Base-by-base conservation (phyloP, 2,888 invertebrate genomes). In the Shargacucullia verbasci region DNA sequence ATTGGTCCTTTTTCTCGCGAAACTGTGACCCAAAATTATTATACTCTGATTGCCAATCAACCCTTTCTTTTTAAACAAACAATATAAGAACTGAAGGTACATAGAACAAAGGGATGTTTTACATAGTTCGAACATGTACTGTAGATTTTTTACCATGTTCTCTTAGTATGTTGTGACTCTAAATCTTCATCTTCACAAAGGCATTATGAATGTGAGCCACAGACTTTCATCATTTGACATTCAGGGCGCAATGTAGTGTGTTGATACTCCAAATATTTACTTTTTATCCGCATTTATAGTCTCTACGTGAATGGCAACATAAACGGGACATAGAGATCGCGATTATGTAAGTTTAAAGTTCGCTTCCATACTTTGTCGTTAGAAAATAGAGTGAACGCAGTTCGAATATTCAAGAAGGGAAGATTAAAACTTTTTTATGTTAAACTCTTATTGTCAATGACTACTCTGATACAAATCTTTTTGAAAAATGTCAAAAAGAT, bases 231-330 rank as follows among this genome's bases (percentile, higher is more conserved):
- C 43, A 64, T 46, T 71, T 71, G 43, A 58, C 33, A 71, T 71
- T 71, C 70, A 55, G 44, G 14, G 11, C 64, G 45, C 56, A 64
- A 13, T 59, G 46, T 60, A 39, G 43, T 31, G 35, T 60, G 53
- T 64, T 67, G 31, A 40, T 67, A 70, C 49, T 62, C 49, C 14
- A 68, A 68, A 71, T 68, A 71, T 59, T 54, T 46, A 63, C 60
- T 60, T 64, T 71, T 68, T 64, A 71, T 68, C 55, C 56, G 41
- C 68, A 71, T 71, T 71, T 71, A 71, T 60, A 49, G 50, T 48
- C 35, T 35, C 31, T 48, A 64, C 71, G 71, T 69, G 71, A n/a
- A 68, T 50, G n/a, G 58, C 69, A 60, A 60, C 45, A 56, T 39
- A 47, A 45, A 41, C 10, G 0, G 3, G 7, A 31, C 25, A 55